A percentile compares a stretch with the other conserved stretches of the same genome.
These are phyloP conservation scores for Cynopterus brachyotis DNA, from an alignment of 2,113 vertebrate genomes.

Conservation along the genomic window DNA sequence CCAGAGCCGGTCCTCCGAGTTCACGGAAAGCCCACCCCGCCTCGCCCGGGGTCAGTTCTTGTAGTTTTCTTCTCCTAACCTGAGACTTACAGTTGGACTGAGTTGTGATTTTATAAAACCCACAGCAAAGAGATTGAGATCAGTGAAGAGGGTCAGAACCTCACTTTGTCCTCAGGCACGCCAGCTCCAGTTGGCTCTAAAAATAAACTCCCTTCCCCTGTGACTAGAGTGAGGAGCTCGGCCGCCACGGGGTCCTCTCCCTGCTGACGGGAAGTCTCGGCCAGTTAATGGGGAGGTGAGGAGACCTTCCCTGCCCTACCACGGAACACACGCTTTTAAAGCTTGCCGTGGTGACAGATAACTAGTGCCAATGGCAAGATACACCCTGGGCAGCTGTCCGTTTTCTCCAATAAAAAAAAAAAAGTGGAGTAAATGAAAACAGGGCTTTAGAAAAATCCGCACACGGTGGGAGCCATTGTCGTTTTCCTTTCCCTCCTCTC, in stretches of 20 bases:
- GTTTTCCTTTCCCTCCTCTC: neutral
- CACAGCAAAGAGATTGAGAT: neutral
- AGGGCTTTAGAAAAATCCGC: slow-evolving; percentile 35
- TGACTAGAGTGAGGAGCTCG: neutral
- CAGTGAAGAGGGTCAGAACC: neutral
- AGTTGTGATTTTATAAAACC: slow-evolving; percentile 13
- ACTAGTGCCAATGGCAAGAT: slow-evolving; percentile 14
- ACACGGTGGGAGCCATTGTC: slow-evolving; percentile 25
- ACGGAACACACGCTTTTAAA: neutral
- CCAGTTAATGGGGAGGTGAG: neutral
- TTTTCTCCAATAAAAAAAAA: slow-evolving; percentile 42
- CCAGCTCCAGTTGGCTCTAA: neutral
- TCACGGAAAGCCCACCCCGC: neutral
- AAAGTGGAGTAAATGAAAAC: slow-evolving; percentile 63
- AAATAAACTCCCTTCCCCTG: neutral
- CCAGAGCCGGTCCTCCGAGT: neutral
- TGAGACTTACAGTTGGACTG: neutral
- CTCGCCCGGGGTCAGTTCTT: neutral
- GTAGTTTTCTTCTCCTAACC: neutral
- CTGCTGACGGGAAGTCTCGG: neutral
- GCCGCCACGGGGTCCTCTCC: neutral
- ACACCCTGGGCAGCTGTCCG: slow-evolving; percentile 4
- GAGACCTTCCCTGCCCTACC: neutral
- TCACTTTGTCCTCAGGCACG: neutral
- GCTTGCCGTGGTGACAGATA: neutral